Evolutionary conservation across 2,888 invertebrate species (phyloP), one percentile per base, ranked within the genome.

Genomic region (Drosophila prostipennis): DNA sequence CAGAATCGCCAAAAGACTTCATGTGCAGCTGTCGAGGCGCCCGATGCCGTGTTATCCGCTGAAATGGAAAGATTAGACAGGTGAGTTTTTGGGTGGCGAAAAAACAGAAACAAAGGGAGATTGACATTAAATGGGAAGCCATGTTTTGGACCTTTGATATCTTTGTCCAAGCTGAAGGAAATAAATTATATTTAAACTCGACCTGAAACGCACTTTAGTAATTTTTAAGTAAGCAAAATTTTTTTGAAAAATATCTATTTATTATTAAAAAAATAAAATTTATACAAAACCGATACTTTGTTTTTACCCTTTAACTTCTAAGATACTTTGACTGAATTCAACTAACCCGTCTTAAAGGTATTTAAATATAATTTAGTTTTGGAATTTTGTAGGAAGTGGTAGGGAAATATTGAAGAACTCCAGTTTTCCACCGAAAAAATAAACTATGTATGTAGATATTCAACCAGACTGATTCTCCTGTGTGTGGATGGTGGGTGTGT

Each of bases 1-100:
- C 80, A 85, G 68, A 68, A 51, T 42, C 70, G 72, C 86, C 86
- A 86, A 56, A 84, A 84, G 78, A 84, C 68, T 78, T 78, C 72
- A 14, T 72, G 60, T 55, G 67, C 72, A 60, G 76, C 70, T 67
- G 59, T 74, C 51, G 87, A 61, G 7, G 83, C 86, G 19, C 85
- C 69, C 61, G 88, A 83, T 53, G 80, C 70, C 45, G 69, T 65
- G 46, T 74, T 76, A 58, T 84, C 83, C 59, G 72, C 84, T 87
- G 65, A 57, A 63, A 36, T 46, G 14, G 32, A 56, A n/a, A 58
- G 8, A 57, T 19, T 19, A 57, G 42, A 36, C 8, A 46, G 40
- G 54, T 19, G 36, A 59, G 45, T 13, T 10, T 13, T 10, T 36
- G 11, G 37, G 29, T 45, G n/a, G 8, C 14, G n/a, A n/a, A 11